phyloP scores from a whole-genome alignment of 2,797 vertebrate species.

The Platyrinchus mystaceus region DNA sequence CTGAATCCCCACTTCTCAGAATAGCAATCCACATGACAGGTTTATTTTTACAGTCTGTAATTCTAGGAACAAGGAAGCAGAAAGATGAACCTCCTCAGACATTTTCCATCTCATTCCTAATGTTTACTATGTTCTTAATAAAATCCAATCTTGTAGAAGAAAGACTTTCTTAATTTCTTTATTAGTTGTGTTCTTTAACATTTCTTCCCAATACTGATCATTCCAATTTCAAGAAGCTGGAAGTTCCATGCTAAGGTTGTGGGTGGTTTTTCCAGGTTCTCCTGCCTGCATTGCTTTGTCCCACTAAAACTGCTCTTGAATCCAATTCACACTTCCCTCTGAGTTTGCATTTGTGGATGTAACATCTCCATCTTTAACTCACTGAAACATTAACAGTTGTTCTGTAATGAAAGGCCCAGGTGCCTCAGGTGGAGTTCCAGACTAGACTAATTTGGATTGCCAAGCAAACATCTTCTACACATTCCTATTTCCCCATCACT shows the following conservation, averaged over 20 bases:
- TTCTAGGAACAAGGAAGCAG: slow-evolving; percentile 53
- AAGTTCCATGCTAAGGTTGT: not conserved
- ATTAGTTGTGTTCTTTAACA: not conserved
- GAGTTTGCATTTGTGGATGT: not conserved
- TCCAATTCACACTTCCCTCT: not conserved
- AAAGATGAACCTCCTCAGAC: slow-evolving; percentile 45
- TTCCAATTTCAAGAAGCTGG: not conserved
- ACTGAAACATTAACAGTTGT: not conserved
- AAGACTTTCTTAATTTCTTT: not conserved
- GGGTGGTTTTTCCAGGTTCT: not conserved
- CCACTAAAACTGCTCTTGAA: not conserved
- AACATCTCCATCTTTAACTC: not conserved
- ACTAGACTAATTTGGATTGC: not conserved
- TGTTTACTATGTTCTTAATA: slow-evolving; percentile 37
- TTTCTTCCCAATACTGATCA: not conserved
- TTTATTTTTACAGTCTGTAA: slow-evolving; percentile 67
- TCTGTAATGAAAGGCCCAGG: not conserved
- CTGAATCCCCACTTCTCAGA: slow-evolving; percentile 49
- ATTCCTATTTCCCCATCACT: not conserved
- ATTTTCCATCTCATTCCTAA: slow-evolving; percentile 13
- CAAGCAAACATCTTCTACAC: not conserved
- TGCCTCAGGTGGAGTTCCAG: not conserved
- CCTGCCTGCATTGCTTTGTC: not conserved
- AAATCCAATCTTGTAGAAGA: not conserved
- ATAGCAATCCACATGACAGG: slow-evolving; percentile 59